These are phyloP conservation scores for Serinus canaria DNA, from an alignment of 2,113 vertebrate species.

Conservation along the genomic window DNA sequence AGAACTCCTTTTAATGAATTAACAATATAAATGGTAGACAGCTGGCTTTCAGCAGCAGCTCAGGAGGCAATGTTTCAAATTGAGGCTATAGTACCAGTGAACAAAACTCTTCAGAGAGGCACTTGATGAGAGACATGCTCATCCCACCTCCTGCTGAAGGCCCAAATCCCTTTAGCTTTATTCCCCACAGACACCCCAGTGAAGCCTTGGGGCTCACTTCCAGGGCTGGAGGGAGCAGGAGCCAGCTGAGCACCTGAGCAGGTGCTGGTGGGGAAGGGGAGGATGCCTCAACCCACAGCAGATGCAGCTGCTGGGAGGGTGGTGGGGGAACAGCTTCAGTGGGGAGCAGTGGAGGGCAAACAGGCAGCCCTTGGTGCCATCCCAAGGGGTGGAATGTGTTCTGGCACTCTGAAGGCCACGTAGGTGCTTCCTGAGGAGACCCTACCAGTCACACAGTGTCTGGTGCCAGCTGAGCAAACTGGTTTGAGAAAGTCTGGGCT, in stretches of 20 bases:
- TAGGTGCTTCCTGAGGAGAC: not conserved
- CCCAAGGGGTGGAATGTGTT: accelerated
- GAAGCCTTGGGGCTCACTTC: not conserved
- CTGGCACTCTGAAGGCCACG: accelerated
- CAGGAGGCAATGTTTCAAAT: conserved; percentile 27
- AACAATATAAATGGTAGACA: conserved; percentile 70
- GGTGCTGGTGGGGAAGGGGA: not conserved
- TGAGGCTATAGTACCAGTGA: not conserved
- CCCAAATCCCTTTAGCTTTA: not conserved
- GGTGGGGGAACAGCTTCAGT: not conserved
- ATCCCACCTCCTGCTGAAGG: not conserved
- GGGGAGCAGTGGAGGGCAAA: not conserved
- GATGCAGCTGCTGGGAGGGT: not conserved
- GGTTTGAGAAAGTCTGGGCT: not conserved
- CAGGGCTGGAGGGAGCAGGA: not conserved
- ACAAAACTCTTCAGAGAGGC: not conserved
- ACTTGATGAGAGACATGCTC: not conserved
- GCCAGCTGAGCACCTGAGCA: not conserved
- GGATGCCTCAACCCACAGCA: not conserved
- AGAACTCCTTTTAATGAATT: conserved; percentile 78
- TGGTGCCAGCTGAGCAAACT: not conserved
- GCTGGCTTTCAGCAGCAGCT: conserved; percentile 69
- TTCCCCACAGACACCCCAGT: not conserved
- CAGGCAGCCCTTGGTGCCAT: not conserved
- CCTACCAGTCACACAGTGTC: not conserved